Percentiles rank a stretch among this genome's conserved stretches.
These are phyloP conservation scores for Margaritifera margaritifera DNA, from an alignment of 2,888 invertebrate species.

Conservation along the genomic window DNA sequence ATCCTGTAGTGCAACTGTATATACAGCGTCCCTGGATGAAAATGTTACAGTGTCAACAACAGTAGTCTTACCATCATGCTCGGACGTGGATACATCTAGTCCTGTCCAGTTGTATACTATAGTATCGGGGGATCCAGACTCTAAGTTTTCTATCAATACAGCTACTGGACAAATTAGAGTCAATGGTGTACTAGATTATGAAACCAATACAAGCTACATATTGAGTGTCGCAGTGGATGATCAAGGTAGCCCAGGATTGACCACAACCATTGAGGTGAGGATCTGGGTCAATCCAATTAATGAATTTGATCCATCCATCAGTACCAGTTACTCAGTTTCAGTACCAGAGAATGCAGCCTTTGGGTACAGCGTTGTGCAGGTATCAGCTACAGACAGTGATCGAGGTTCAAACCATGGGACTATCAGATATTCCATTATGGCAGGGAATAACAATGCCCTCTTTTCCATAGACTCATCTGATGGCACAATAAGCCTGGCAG, in stretches of 20 bases:
- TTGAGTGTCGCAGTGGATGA: conserved; percentile 46
- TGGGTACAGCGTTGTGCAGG: conserved; percentile 22
- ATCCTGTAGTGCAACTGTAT: conserved; percentile 36
- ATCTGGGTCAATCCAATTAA: conserved; percentile 45
- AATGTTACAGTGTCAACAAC: conserved; percentile 21
- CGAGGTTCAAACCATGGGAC: conserved; percentile 46
- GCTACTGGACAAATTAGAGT: conserved; percentile 39
- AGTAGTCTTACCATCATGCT: conserved; percentile 24
- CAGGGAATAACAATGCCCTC: conserved; percentile 40
- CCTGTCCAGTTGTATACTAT: conserved; percentile 28
- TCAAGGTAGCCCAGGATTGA: conserved; percentile 33
- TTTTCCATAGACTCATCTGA: conserved; percentile 50
- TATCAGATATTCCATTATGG: conserved; percentile 42
- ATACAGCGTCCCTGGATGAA: conserved; percentile 28
- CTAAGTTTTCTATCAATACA: conserved; percentile 32
- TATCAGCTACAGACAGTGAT: conserved; percentile 42
- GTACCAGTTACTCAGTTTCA: conserved; percentile 12
- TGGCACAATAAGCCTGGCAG: conserved; percentile 46
- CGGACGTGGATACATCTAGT: conserved; percentile 27
- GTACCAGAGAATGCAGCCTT: conserved; percentile 39
- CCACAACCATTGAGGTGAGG: conserved; percentile 23
- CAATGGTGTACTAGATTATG: conserved; percentile 49
- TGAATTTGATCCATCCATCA: conserved; percentile 37
- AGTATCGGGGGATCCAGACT: conserved; percentile 27
- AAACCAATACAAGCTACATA: conserved; percentile 36